phyloP scores from a whole-genome alignment of 2,113 vertebrate genomes.

The Pycnonotus jocosus region DNA sequence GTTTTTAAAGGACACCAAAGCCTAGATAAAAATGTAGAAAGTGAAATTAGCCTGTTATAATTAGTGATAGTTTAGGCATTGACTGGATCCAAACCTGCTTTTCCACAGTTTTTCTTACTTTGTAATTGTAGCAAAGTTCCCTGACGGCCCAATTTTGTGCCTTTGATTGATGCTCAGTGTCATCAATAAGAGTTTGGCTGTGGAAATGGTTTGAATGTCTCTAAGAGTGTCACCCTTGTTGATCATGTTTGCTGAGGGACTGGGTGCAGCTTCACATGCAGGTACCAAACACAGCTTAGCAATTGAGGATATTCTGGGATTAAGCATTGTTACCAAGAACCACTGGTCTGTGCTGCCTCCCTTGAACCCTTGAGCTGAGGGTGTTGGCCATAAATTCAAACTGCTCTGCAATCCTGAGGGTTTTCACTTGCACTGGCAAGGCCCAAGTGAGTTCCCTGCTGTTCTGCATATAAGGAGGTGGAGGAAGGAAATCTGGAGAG shows the following conservation, averaged over 20 bases:
- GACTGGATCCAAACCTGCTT: not conserved
- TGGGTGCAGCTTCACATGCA: not conserved
- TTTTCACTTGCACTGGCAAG: not conserved
- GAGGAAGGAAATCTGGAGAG: conserved; percentile 57
- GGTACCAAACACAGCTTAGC: not conserved
- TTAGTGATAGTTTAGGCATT: not conserved
- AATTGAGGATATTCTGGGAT: not conserved
- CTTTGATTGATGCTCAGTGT: not conserved
- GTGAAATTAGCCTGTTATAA: not conserved
- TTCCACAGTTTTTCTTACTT: not conserved
- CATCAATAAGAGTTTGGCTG: not conserved
- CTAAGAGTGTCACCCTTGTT: not conserved
- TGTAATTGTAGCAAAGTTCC: not conserved
- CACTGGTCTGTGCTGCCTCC: not conserved
- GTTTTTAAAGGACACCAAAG: not conserved
- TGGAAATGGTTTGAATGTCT: not conserved
- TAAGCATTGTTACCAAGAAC: not conserved
- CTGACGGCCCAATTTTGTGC: not conserved
- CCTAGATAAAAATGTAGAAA: not conserved
- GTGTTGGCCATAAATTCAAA: not conserved
- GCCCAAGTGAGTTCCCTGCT: not conserved
- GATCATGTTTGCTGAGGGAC: not conserved
- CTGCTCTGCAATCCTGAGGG: not conserved
- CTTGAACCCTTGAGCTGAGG: not conserved
- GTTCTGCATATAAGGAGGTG: not conserved